Percentiles rank a stretch among this genome's conserved stretches.
Conservation (phyloP, 1,140 invertebrate species). For the Drosophila leontia region DNA sequence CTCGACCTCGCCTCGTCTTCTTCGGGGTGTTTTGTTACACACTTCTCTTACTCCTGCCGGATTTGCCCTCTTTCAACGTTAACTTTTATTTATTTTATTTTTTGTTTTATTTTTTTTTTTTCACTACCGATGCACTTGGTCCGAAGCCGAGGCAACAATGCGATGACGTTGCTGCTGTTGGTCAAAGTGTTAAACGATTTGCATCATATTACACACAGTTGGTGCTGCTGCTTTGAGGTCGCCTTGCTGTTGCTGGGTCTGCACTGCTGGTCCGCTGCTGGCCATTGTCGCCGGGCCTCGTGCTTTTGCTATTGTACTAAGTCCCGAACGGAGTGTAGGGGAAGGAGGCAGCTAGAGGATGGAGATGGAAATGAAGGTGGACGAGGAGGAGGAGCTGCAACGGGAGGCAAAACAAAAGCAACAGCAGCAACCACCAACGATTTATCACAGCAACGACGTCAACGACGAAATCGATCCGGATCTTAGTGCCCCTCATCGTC, state of each 20-base stretch:
- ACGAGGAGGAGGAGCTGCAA: constrained; percentile 22
- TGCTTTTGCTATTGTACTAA: constrained; percentile 76
- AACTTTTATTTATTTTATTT: constrained; percentile 39
- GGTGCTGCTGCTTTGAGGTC: constrained; percentile 37
- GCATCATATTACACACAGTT: constrained; percentile 79
- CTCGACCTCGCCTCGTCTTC: constrained; percentile 10
- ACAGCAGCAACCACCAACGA: constrained; percentile 66
- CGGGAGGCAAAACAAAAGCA: constrained; percentile 49
- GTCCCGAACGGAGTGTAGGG: constrained; percentile 24
- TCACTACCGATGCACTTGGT: constrained; percentile 70
- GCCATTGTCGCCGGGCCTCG: constrained; percentile 72
- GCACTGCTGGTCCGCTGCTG: constrained; percentile 21
- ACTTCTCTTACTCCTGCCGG: constrained; percentile 27
- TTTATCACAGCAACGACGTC: constrained; percentile 78
- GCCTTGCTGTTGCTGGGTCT: constrained; percentile 23
- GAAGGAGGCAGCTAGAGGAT: constrained; percentile 14
- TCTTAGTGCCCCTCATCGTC: constrained; percentile 51
- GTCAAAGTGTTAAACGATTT: constrained; percentile 83
- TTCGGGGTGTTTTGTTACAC: constrained; percentile 48
- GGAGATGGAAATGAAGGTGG: constrained; percentile 2
- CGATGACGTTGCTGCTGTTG: constrained; percentile 66
- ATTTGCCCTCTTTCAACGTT: constrained; percentile 30
- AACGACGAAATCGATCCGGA: constrained; percentile 82
- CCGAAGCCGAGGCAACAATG: constrained; percentile 60
- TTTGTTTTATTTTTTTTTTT: constrained; percentile 39